These are phyloP conservation scores for Dicerorhinus sumatrensis DNA, from an alignment of 2,113 vertebrate species.

Conservation along the genomic window DNA sequence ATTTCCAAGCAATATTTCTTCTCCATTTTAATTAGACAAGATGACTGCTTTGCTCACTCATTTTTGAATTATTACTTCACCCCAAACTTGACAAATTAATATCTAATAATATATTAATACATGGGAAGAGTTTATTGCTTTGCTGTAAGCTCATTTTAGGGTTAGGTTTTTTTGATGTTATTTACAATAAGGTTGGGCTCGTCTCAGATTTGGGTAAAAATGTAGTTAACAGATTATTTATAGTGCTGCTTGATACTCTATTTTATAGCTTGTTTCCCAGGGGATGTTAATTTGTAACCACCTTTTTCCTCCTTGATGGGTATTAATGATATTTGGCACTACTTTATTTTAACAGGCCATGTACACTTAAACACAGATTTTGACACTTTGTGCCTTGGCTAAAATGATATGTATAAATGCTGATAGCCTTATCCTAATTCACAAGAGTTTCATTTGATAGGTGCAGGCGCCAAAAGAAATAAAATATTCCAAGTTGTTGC, in stretches of 20 bases:
- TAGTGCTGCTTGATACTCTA: neutral
- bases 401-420: neutral
- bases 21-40: slow-evolving; percentile 14
- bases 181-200: neutral
- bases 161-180: neutral
- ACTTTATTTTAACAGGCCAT: slow-evolving; percentile 17
- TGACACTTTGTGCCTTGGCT: slow-evolving; percentile 50
- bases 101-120: slow-evolving; percentile 1
- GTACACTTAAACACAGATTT: slow-evolving; percentile 35
- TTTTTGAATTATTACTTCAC: slow-evolving; percentile 28
- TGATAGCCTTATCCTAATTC: neutral
- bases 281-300: slow-evolving; percentile 12
- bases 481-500: neutral
- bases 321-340: slow-evolving; percentile 46
- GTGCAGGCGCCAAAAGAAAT: slow-evolving; percentile 21
- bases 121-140: neutral
- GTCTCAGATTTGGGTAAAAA: neutral
- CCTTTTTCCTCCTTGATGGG: slow-evolving; percentile 31
- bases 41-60: neutral
- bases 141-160: neutral
- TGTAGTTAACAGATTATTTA: slow-evolving; percentile 36
- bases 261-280: neutral
- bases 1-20: slow-evolving; percentile 17
- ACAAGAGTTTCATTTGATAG: neutral
- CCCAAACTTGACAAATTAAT: slow-evolving; percentile 54